Conservation (phyloP, 2,113 vertebrate species). For the Hippopotamus amphibius region DNA sequence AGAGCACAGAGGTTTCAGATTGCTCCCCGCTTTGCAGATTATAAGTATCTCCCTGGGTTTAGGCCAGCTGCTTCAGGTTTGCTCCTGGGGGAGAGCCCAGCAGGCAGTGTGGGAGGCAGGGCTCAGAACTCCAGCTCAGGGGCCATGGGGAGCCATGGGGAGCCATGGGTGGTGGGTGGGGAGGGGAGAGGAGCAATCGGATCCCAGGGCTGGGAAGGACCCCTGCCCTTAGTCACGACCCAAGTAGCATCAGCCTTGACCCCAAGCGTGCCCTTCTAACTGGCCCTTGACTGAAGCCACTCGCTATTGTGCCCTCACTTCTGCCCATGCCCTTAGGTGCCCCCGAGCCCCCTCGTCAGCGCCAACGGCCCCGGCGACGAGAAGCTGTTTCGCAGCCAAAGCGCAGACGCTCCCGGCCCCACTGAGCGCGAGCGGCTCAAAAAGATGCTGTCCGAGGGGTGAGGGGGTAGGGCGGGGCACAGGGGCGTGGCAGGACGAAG, state of each 20-base stretch:
- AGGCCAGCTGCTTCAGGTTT: background rate
- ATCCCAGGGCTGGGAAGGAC: background rate
- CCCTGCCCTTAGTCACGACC: background rate
- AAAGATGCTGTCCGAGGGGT: constrained; percentile 99
- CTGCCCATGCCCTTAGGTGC: constrained; percentile 79
- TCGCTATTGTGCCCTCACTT: background rate
- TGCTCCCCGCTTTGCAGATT: background rate
- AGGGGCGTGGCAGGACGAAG: background rate
- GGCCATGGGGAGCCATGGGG: background rate
- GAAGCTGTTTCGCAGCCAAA: constrained; percentile 96
- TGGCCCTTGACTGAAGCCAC: background rate
- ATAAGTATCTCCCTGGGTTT: background rate
- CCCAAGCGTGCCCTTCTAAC: background rate
- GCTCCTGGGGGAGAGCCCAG: background rate
- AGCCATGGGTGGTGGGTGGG: background rate
- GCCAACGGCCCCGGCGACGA: constrained; percentile 96
- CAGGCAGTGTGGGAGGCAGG: background rate
- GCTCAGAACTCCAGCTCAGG: background rate
- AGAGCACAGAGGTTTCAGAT: background rate
- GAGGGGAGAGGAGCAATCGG: rapidly evolving
- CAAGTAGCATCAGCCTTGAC: background rate
- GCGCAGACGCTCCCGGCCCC: constrained; percentile 93
- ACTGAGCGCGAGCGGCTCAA: constrained; percentile 96
- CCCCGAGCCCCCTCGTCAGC: constrained; percentile 87
- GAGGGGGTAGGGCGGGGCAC: constrained; percentile 31